These are phyloP conservation scores for Hephaestus fuliginosus DNA, from an alignment of 2,797 vertebrate species.

Conservation along the genomic window DNA sequence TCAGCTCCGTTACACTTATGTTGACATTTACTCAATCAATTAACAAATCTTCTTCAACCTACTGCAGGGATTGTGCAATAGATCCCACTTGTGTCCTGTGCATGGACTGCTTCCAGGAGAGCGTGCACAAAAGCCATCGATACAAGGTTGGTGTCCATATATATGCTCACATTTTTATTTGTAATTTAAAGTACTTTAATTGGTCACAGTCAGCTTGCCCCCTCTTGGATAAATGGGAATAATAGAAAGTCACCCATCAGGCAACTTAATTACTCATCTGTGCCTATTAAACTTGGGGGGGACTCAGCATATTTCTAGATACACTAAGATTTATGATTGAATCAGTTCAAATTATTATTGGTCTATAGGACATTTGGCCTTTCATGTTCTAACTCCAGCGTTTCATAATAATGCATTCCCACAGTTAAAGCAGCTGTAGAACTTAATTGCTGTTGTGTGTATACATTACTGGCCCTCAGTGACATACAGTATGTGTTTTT, in stretches of 20 bases:
- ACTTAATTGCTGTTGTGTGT: slow-evolving; percentile 28
- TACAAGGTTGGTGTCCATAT: slow-evolving; percentile 90
- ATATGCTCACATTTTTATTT: not conserved
- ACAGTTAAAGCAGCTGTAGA: slow-evolving; percentile 21
- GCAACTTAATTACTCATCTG: not conserved
- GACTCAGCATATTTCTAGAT: not conserved
- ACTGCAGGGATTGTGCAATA: slow-evolving; percentile 97
- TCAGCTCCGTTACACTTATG: not conserved
- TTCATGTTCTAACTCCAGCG: not conserved
- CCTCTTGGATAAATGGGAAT: not conserved
- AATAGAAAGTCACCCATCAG: slow-evolving; percentile 1
- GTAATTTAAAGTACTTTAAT: not conserved
- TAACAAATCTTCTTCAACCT: slow-evolving; percentile 35
- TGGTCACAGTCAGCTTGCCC: not conserved
- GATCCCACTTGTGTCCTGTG: slow-evolving; percentile 99
- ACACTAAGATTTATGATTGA: not conserved
- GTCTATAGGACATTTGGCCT: not conserved
- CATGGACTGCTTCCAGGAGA: slow-evolving; percentile 98
- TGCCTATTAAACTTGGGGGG: not conserved
- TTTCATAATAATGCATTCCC: slow-evolving; percentile 13
- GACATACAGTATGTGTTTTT: slow-evolving; percentile 41
- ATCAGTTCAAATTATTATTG: not conserved
- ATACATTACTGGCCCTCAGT: slow-evolving; percentile 23
- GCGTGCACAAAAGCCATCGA: slow-evolving; percentile 96
- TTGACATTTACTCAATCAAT: slow-evolving; percentile 20